phyloP scores from a whole-genome alignment of 1,140 invertebrate species.

The Marisa cornuarietis region DNA sequence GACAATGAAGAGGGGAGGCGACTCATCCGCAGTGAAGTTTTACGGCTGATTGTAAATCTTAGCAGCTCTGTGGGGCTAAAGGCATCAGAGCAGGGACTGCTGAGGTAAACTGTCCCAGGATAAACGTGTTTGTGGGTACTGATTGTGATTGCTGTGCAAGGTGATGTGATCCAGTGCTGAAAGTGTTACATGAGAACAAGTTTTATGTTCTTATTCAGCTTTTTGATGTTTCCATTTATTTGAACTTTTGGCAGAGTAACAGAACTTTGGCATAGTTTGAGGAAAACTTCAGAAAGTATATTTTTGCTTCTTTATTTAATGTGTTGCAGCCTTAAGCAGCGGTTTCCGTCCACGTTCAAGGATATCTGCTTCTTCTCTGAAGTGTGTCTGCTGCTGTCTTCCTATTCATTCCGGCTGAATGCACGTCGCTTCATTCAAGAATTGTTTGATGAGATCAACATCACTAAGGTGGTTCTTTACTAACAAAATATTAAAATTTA shows the following conservation, averaged over 20 bases:
- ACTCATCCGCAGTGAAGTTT: conserved; percentile 68
- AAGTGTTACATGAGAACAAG: no score
- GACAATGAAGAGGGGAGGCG: conserved; percentile 48
- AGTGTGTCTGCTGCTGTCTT: conserved; percentile 81
- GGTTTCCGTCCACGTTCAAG: conserved; percentile 82
- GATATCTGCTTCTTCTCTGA: conserved; percentile 94
- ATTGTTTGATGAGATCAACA: conserved; percentile 88
- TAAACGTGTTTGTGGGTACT: no score
- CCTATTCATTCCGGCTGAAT: conserved; percentile 82
- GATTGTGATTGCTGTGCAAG: no score
- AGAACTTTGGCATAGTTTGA: no score
- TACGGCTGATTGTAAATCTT: conserved; percentile 68
- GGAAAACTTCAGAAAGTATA: no score
- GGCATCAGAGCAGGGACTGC: conserved; percentile 69
- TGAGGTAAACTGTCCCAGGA: conserved; percentile 63
- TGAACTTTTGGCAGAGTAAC: neutral
- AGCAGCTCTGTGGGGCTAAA: conserved; percentile 69
- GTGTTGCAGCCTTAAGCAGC: conserved; percentile 81
- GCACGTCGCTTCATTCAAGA: conserved; percentile 92
- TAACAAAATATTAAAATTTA: neutral
- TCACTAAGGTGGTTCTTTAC: conserved; percentile 71
- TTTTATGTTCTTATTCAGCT: no score
- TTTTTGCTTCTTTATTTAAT: conserved; percentile 17
- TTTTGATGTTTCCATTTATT: neutral
- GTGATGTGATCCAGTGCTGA: no score